These are phyloP conservation scores for Chaetodon trifascialis DNA, from an alignment of 2,113 vertebrate genomes.

Conservation along the genomic window DNA sequence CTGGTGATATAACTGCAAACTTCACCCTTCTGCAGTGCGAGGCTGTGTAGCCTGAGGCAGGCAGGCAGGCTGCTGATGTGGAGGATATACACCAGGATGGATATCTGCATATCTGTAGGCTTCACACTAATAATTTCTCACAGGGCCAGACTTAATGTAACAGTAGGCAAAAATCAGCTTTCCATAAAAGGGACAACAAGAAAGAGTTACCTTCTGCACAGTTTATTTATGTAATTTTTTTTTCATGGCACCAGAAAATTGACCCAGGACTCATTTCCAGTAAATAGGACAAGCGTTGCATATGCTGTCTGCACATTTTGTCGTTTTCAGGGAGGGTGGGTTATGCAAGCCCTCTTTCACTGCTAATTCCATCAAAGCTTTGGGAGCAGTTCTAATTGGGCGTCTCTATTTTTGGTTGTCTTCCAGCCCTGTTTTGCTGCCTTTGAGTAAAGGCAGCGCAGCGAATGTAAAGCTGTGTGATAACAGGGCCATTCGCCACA, in stretches of 20 bases:
- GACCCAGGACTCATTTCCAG: slow-evolving; percentile 71
- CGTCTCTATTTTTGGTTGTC: slow-evolving; percentile 82
- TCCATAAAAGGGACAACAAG: slow-evolving; percentile 11
- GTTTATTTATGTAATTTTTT: slow-evolving; percentile 52
- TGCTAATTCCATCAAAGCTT: slow-evolving; percentile 84
- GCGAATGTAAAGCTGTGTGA: slow-evolving; percentile 79
- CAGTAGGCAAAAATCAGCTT: slow-evolving; percentile 14
- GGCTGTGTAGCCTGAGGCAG: slow-evolving; percentile 48
- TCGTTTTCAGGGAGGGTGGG: slow-evolving; percentile 67
- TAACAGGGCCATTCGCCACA: slow-evolving; percentile 81
- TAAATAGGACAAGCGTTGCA: slow-evolving; percentile 81
- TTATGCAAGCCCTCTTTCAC: slow-evolving; percentile 81
- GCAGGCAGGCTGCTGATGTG: slow-evolving; percentile 42
- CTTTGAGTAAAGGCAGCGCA: slow-evolving; percentile 76
- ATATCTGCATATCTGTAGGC: slow-evolving; percentile 34
- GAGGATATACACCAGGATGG: slow-evolving; percentile 35
- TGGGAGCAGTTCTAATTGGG: slow-evolving; percentile 81
- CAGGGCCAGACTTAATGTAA: slow-evolving; percentile 24
- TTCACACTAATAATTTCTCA: slow-evolving; percentile 30
- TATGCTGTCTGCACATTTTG: slow-evolving; percentile 78
- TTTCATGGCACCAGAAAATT: slow-evolving; percentile 56
- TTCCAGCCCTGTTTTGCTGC: slow-evolving; percentile 80
- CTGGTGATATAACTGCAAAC: slow-evolving; percentile 43
- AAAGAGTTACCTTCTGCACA: slow-evolving; percentile 22
- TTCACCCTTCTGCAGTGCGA: slow-evolving; percentile 38